Evolutionary conservation across 2,797 vertebrate genomes (phyloP).

Genomic region (Enoplosus armatus): DNA sequence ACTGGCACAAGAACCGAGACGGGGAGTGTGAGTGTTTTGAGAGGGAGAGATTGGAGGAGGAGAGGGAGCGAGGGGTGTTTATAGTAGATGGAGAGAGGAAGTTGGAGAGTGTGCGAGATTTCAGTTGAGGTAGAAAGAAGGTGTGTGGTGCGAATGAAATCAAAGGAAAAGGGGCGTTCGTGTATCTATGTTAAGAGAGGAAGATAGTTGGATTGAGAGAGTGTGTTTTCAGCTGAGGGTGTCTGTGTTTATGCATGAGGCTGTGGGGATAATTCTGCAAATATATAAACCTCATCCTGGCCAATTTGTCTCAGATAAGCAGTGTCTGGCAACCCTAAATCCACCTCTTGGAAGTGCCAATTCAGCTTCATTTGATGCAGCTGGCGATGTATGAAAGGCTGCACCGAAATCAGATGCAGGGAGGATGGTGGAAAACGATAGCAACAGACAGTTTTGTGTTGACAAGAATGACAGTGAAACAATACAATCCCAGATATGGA

Average conservation of each 20-base stretch:
- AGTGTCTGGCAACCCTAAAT: slow-evolving; percentile 60
- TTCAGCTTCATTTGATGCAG: slow-evolving; percentile 58
- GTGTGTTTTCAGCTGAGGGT: slow-evolving; percentile 1
- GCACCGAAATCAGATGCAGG: slow-evolving; percentile 9
- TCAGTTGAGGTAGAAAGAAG: slow-evolving; percentile 25
- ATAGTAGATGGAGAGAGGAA: slow-evolving; percentile 44
- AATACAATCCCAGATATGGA: slow-evolving; percentile 30
- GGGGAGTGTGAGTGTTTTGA: slow-evolving; percentile 5
- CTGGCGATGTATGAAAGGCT: slow-evolving; percentile 44
- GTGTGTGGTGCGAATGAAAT: slow-evolving; percentile 24
- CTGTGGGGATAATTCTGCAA: slow-evolving; percentile 57
- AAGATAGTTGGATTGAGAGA: not conserved
- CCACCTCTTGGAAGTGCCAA: slow-evolving; percentile 53
- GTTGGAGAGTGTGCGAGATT: slow-evolving; percentile 31
- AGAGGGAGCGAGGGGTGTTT: slow-evolving; percentile 4
- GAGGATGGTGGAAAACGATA: slow-evolving; percentile 19
- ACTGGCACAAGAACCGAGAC: slow-evolving; percentile 33
- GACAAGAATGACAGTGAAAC: slow-evolving; percentile 19
- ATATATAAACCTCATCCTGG: slow-evolving; percentile 72
- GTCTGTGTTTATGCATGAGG: slow-evolving; percentile 2
- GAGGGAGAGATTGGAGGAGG: slow-evolving; percentile 13
- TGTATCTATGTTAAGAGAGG: slow-evolving; percentile 5
- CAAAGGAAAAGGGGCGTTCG: not conserved
- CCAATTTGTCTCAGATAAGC: slow-evolving; percentile 76
- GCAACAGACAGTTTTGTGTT: slow-evolving; percentile 14